Conservation (phyloP, 1,140 invertebrate species). For the Elymnias hypermnestra region DNA sequence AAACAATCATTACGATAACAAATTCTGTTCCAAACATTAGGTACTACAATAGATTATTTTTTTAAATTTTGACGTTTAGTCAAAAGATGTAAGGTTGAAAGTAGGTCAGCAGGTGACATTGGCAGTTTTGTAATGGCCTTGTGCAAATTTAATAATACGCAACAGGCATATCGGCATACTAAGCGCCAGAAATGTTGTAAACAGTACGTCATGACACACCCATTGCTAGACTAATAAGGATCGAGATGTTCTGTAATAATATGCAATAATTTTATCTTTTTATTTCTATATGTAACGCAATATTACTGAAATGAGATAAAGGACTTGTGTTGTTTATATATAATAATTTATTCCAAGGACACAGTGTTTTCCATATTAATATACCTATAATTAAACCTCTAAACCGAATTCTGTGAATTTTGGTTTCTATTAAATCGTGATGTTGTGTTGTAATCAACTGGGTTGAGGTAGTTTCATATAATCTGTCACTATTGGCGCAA, state of each 20-base stretch:
- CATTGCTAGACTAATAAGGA: slow-evolving; percentile 60
- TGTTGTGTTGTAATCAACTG: too few species aligned
- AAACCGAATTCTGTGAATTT: too few species aligned
- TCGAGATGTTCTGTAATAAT: background rate
- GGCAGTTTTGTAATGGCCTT: slow-evolving; percentile 47
- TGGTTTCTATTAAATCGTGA: too few species aligned
- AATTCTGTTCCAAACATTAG: slow-evolving; percentile 16
- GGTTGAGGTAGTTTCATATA: too few species aligned
- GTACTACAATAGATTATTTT: slow-evolving; percentile 12
- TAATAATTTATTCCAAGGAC: too few species aligned
- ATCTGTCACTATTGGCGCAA: too few species aligned
- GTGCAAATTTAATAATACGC: slow-evolving; percentile 58
- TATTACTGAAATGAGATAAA: too few species aligned
- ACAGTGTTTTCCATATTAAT: too few species aligned
- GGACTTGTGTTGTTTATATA: too few species aligned
- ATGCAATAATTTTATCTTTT: too few species aligned
- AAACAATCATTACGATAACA: slow-evolving; percentile 37
- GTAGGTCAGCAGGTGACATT: slow-evolving; percentile 31
- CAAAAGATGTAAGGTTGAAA: slow-evolving; percentile 41
- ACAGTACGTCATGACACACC: slow-evolving; percentile 70
- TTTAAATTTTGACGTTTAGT: slow-evolving; percentile 26
- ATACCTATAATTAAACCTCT: too few species aligned
- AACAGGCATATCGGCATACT: slow-evolving; percentile 39
- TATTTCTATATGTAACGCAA: too few species aligned
- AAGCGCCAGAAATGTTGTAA: slow-evolving; percentile 34